phyloP scores from a whole-genome alignment of 1,140 invertebrate species.

The Lordiphosa collinella region DNA sequence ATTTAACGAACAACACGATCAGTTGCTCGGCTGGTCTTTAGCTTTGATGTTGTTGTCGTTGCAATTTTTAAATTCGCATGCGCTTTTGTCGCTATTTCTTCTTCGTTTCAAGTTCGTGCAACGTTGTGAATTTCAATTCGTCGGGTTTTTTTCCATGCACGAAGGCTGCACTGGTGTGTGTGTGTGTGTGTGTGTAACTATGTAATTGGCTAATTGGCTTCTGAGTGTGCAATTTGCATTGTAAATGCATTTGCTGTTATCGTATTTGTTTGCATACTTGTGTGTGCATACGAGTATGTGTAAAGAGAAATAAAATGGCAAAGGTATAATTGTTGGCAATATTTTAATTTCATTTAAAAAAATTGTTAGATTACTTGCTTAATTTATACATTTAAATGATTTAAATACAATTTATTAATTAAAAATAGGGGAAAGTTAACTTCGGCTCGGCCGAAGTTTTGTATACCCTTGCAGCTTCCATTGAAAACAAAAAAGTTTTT shows the following conservation, averaged over 20 bases:
- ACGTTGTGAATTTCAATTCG: slow-evolving; percentile 61
- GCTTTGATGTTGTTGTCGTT: slow-evolving; percentile 24
- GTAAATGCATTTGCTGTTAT: slow-evolving; percentile 11
- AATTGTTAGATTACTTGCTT: too few species aligned
- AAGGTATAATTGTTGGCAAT: too few species aligned
- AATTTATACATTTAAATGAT: not conserved
- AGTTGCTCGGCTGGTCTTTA: slow-evolving; percentile 9
- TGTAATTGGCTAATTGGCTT: slow-evolving; percentile 20
- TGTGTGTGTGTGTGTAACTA: slow-evolving; percentile 14
- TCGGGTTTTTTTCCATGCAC: slow-evolving; percentile 36
- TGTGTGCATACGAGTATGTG: not conserved
- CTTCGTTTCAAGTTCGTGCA: slow-evolving; percentile 50
- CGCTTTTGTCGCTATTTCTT: slow-evolving; percentile 8
- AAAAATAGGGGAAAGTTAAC: too few species aligned
- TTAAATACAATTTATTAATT: not conserved
- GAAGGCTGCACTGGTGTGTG: slow-evolving; percentile 26
- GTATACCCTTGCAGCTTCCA: too few species aligned
- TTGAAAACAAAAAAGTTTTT: too few species aligned
- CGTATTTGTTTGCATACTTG: not conserved
- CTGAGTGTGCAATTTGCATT: slow-evolving; percentile 9
- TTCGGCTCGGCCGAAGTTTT: too few species aligned
- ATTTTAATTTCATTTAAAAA: too few species aligned
- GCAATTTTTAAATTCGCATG: slow-evolving; percentile 37
- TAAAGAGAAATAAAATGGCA: not conserved
- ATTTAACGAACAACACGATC: slow-evolving; percentile 11